Evolutionary conservation across 2,888 invertebrate genomes (phyloP), one percentile per base, ranked within the genome.

Genomic region (Tipula confusa): DNA sequence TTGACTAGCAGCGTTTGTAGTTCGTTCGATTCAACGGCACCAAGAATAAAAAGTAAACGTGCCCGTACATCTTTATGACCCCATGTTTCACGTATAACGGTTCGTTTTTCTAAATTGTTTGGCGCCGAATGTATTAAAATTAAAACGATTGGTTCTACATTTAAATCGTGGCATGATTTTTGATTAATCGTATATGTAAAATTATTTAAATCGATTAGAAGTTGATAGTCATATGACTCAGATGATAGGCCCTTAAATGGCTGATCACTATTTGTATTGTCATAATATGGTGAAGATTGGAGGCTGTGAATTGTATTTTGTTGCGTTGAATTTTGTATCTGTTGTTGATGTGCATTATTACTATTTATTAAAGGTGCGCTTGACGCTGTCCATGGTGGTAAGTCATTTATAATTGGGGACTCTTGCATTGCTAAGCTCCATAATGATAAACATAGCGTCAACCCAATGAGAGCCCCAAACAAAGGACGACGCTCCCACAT

Each of bases 51-150:
- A 5, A 94, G 88, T 0, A 95, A 87, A 86, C 92, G 91, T 0
- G 93, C 89, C 0, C 90, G 89, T 9, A 91, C 91, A 0, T 89
- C 88, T 0, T 90, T 88, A 13, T 90, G 90, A 0, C 94, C 96
- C 96, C 95, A 96, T 0, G 95, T 95, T 84, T 92, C 91, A 3
- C 96, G 90, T 83, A 96, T 95, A 0, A 92, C 88, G 83, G 89
- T 89, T n/a, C 96, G 91, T 85, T 94, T 93, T 18, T 91, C 91
- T 28, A 89, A 88, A 87, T 96, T 93, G 4, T 86, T 87, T 0
- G 95, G 94, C 0, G 94, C 93, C 0, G 95, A 94, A 86, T 94
- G 93, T 2, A 94, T 90, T 31, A 94, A 89, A 84, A 95, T 91
- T 24, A 95, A 89, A 9, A 94, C 89, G 29, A 94, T 88, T 13